A percentile compares a stretch with the other conserved stretches of the same genome.
Evolutionary conservation across 53 echinoderm and acorn worm species (phyloP).

Genomic region (Luidia sarsii): DNA sequence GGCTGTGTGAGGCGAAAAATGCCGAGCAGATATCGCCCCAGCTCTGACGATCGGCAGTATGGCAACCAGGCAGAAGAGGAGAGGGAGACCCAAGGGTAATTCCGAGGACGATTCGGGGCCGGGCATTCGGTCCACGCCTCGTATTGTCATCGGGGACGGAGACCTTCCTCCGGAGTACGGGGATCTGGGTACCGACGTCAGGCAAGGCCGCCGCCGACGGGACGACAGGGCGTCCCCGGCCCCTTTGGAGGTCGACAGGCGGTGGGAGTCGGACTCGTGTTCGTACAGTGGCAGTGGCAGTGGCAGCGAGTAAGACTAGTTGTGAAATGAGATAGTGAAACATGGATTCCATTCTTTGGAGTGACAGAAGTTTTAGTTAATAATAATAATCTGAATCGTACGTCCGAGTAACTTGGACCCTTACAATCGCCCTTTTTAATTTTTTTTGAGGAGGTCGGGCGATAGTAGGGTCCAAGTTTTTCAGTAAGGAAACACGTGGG

Average conservation of each 20-base stretch:
- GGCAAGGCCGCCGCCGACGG: no score
- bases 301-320: slow-evolving; percentile 58
- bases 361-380: no score
- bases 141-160: slow-evolving; percentile 47
- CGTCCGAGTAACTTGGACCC: no score
- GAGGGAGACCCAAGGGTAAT: slow-evolving; percentile 26
- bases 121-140: slow-evolving; percentile 35
- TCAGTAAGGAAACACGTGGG: no score
- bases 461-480: no score
- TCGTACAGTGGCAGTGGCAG: slow-evolving; percentile 54
- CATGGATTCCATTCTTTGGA: no score
- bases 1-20: not conserved
- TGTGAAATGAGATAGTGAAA: no score
- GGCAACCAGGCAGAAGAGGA: slow-evolving; percentile 29
- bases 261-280: slow-evolving; percentile 41
- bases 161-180: no score
- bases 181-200: not conserved
- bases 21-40: not conserved
- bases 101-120: slow-evolving; percentile 39
- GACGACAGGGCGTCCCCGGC: not conserved
- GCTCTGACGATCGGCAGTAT: not conserved
- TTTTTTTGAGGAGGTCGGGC: no score
- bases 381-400: no score
- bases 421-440: no score
- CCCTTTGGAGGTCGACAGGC: not conserved